Evolutionary conservation across 2,888 invertebrate species (phyloP).

Genomic region (Danaus chrysippus): DNA sequence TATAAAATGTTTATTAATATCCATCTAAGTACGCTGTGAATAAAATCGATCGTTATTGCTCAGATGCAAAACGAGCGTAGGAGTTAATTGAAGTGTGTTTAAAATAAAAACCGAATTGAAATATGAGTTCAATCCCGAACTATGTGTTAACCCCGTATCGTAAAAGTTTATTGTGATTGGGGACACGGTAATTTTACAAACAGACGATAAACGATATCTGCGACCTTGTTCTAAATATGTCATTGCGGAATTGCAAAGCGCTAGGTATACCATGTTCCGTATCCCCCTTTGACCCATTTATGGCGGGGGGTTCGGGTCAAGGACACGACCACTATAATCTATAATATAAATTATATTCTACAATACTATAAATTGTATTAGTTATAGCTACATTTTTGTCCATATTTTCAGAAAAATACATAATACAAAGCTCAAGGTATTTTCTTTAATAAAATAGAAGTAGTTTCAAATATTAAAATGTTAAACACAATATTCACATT

Average conservation of each 20-base stretch:
- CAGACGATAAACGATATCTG: conserved; percentile 31
- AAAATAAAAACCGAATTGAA: neutral
- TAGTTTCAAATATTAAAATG: no score
- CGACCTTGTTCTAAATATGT: conserved; percentile 33
- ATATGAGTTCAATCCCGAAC: no score
- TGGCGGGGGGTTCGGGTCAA: conserved; percentile 52
- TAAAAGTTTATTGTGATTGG: conserved; percentile 11
- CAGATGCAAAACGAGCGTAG: conserved; percentile 1
- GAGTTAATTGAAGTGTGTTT: neutral
- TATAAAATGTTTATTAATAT: neutral
- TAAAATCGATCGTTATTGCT: conserved; percentile 16
- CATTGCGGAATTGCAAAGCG: conserved; percentile 30
- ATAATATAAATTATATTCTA: neutral
- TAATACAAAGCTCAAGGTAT: no score
- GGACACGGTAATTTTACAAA: conserved; percentile 20
- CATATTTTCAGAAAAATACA: no score
- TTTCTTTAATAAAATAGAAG: no score
- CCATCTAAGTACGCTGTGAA: neutral
- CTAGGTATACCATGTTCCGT: conserved; percentile 20
- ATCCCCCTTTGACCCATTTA: conserved; percentile 41
- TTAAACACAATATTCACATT: no score
- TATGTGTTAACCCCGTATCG: neutral
- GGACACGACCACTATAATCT: conserved; percentile 43
- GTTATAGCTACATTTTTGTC: no score
- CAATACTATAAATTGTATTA: no score